Conservation (phyloP, 2,888 invertebrate genomes). For the Trissolcus brochymenae region DNA sequence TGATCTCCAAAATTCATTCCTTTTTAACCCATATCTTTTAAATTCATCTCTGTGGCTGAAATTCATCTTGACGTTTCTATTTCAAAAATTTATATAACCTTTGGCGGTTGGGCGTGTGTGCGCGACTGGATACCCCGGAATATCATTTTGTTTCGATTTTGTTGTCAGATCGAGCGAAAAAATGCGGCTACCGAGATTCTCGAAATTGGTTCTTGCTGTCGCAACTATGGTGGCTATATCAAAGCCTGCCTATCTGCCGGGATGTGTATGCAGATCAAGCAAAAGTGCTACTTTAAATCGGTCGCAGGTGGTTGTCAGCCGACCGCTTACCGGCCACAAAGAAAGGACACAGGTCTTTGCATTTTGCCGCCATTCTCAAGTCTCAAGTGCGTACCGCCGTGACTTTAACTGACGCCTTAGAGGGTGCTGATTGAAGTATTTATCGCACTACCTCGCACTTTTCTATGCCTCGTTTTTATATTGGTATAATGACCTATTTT, state of each 20-base stretch:
- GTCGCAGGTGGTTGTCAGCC: constrained; percentile 75
- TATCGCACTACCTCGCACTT: constrained; percentile 65
- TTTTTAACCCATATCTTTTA: constrained; percentile 1
- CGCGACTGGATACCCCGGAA: constrained; percentile 14
- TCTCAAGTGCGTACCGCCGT: constrained; percentile 65
- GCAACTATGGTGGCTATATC: constrained; percentile 57
- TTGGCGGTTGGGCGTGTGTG: no score
- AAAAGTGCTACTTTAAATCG: constrained; percentile 57
- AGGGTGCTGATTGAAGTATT: constrained; percentile 75
- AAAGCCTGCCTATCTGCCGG: constrained; percentile 52
- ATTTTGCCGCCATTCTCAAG: constrained; percentile 69
- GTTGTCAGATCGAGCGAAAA: constrained; percentile 42
- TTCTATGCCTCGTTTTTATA: constrained; percentile 62
- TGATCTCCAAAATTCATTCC: constrained; percentile 7
- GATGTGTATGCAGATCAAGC: constrained; percentile 69
- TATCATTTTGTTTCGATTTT: constrained; percentile 28
- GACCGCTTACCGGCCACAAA: constrained; percentile 69
- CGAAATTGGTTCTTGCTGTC: constrained; percentile 60
- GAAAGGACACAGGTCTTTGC: constrained; percentile 70
- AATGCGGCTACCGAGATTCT: constrained; percentile 55
- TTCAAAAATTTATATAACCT: constrained; percentile 23
- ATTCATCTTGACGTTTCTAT: constrained; percentile 57
- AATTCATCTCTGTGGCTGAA: constrained; percentile 28
- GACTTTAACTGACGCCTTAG: constrained; percentile 75
- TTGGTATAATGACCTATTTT: constrained; percentile 73